Evolutionary conservation across 2,888 invertebrate genomes (phyloP).

Genomic region (Onchidella celtica): DNA sequence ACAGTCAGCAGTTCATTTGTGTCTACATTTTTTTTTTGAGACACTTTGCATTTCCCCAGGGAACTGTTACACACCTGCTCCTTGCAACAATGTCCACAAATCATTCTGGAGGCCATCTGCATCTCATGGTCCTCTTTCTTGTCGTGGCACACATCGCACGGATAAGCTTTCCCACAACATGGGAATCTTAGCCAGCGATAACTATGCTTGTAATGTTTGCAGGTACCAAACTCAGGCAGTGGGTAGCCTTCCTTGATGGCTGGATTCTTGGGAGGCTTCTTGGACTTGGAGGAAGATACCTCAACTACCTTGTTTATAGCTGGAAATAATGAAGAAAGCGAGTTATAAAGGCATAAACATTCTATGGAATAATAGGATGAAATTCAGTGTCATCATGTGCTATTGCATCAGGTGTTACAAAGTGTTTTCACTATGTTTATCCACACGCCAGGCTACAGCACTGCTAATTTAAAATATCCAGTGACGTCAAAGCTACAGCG

Average conservation of each 20-base stretch:
- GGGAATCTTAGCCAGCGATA: conserved; percentile 82
- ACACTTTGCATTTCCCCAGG: too few species aligned
- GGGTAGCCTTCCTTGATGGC: conserved; percentile 79
- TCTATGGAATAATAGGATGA: too few species aligned
- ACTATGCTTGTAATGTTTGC: conserved; percentile 82
- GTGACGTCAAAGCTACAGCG: too few species aligned
- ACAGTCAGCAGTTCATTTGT: too few species aligned
- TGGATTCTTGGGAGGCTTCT: conserved; percentile 74
- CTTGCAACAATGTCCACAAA: conserved; percentile 81
- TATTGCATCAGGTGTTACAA: too few species aligned
- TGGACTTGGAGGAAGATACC: conserved; percentile 43
- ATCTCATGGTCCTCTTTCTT: conserved; percentile 80
- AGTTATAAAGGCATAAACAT: too few species aligned
- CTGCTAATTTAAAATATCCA: too few species aligned
- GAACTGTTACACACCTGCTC: conserved; percentile 81
- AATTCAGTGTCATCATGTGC: too few species aligned
- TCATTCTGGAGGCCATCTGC: conserved; percentile 80
- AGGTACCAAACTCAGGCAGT: conserved; percentile 80
- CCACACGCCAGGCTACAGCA: too few species aligned
- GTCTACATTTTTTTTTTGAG: too few species aligned
- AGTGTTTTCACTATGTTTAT: too few species aligned
- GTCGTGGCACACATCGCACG: conserved; percentile 81
- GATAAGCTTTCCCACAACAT: conserved; percentile 81
- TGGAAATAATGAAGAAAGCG: too few species aligned
- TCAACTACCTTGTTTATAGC: conserved; percentile 42